Evolutionary conservation across 1,140 invertebrate species (phyloP), one percentile per base, ranked within the genome.

Genomic region (Eumeta japonica): DNA sequence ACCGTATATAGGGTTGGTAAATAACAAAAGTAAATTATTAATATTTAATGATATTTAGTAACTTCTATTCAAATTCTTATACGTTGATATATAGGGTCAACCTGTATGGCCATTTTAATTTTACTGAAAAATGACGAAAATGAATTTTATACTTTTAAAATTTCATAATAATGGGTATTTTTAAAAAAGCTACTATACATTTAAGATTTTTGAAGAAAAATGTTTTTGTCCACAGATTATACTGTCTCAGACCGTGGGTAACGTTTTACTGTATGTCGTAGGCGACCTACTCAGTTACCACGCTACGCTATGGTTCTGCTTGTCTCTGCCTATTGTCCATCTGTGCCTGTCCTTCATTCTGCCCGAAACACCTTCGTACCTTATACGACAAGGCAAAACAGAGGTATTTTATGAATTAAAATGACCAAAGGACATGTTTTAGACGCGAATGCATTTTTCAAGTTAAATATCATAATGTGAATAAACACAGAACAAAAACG

Each of bases 321-420:
- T 73, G 1, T 38, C 46, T 0, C 28, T 76, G 0, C 57, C 67
- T 2, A 34, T 63, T 2, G 28, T 67, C 1, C 73, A 63, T 24
- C 29, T 71, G 0, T 35, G 56, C 1, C 37, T 67, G 4, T 58
- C 74, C 11, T 42, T 65, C 18, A 76, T 73, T 41, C 52, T 71
- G 37, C 76, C 76, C 0, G 77, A 79, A 28, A 76, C 75, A 1
- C 76, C 77, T 1, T 61, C 67, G 14, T 63, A 62, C 18, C 46
- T 77, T 28, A 50, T 73, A 7, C 70, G 68, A 19, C 35, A 39
- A 1, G 67, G 72, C 15, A 64, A 58, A 28, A 32, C 48, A 16
- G 47, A 74, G 36, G 71, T 73, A 48, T 46, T 46, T 53, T 28
- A n/a, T n/a, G n/a, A 7, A n/a, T 7, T 24, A 7, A n/a, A 7